Evolutionary conservation across 2,797 vertebrate species (phyloP).

Genomic region (Spatula clypeata): DNA sequence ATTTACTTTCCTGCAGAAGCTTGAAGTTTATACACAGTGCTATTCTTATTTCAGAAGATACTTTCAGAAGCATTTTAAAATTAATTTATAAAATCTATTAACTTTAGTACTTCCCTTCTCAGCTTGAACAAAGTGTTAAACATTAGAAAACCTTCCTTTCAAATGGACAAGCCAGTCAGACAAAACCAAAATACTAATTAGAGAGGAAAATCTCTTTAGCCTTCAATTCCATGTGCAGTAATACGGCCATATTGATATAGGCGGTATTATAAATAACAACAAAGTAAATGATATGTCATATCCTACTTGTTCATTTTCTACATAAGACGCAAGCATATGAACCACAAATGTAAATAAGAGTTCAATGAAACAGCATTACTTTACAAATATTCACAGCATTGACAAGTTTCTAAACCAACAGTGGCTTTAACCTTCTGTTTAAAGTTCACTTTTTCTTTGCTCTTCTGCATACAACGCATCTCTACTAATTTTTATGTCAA

Average conservation of each 20-base stretch:
- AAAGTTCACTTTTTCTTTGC: not conserved
- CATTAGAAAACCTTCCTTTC: not conserved
- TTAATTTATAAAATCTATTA: not conserved
- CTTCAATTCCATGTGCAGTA: not conserved
- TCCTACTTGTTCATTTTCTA: not conserved
- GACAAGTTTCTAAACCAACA: not conserved
- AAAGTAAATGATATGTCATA: rapidly evolving
- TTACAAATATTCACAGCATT: rapidly evolving
- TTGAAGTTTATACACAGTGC: not conserved
- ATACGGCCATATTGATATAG: not conserved
- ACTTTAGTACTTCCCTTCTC: not conserved
- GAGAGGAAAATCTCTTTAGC: not conserved
- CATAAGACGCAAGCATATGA: not conserved
- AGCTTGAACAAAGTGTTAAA: not conserved
- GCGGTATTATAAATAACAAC: rapidly evolving
- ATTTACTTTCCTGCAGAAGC: not conserved
- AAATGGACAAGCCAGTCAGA: not conserved
- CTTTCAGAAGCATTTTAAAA: not conserved
- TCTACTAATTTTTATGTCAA: not conserved
- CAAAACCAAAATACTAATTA: not conserved
- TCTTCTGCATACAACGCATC: not conserved
- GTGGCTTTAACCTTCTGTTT: not conserved
- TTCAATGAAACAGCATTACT: not conserved
- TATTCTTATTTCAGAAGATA: not conserved
- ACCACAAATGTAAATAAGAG: not conserved